Evolutionary conservation across 2,888 invertebrate species (phyloP).

Genomic region (Lysandra coridon): DNA sequence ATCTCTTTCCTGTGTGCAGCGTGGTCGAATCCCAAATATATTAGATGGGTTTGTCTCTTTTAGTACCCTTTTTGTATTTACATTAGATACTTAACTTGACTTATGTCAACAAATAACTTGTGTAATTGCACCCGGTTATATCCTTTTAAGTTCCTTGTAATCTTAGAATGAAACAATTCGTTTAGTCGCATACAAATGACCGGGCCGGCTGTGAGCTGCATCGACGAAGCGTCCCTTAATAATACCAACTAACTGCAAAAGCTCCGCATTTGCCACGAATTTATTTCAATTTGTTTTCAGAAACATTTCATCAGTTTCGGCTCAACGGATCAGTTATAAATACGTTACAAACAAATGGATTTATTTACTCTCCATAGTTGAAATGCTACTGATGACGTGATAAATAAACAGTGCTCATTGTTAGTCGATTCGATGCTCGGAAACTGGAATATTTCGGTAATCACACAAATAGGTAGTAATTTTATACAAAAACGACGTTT

Average conservation of each 20-base stretch:
- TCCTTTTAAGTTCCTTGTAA: too few species aligned
- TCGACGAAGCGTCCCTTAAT: not conserved
- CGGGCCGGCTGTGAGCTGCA: not conserved
- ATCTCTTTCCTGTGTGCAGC: conserved; percentile 1
- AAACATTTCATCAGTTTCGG: conserved; percentile 3
- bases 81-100: too few species aligned
- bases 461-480: conserved; percentile 23
- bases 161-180: not conserved
- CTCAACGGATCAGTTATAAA: conserved; percentile 18
- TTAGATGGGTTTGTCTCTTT: not conserved
- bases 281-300: conserved; percentile 17
- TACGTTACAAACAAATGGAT: conserved; percentile 16
- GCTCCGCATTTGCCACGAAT: conserved; percentile 2
- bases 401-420: not conserved
- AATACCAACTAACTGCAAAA: conserved; percentile 1
- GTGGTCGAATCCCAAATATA: not conserved
- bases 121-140: too few species aligned
- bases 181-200: not conserved
- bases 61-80: not conserved
- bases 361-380: not conserved
- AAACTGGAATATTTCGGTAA: conserved; percentile 24
- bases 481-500: conserved; percentile 33
- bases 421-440: conserved; percentile 12
- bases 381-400: not conserved
- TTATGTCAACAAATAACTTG: too few species aligned